Percentiles rank a stretch among this genome's conserved stretches.
These are phyloP conservation scores for Synchiropus splendidus DNA, from an alignment of 2,113 vertebrate species.

Conservation along the genomic window DNA sequence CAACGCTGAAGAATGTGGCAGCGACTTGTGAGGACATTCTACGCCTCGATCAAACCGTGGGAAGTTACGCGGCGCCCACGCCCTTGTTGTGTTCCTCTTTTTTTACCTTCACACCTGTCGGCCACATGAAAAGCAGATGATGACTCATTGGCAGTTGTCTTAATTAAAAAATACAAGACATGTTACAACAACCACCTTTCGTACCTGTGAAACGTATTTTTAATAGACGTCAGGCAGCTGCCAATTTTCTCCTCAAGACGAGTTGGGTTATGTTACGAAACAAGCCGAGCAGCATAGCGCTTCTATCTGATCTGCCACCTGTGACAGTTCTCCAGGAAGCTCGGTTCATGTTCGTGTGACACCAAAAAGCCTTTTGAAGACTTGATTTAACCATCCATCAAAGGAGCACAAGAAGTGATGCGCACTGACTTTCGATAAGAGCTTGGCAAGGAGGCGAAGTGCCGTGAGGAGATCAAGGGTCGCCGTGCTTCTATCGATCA, in stretches of 20 bases:
- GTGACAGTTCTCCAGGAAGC: slow-evolving; percentile 43
- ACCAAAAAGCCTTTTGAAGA: slow-evolving; percentile 45
- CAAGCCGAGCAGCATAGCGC: slow-evolving; percentile 45
- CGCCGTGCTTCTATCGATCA: slow-evolving; percentile 33
- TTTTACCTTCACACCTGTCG: slow-evolving; percentile 47
- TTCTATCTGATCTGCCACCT: slow-evolving; percentile 47
- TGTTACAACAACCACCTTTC: slow-evolving; percentile 47
- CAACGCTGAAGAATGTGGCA: slow-evolving; percentile 32
- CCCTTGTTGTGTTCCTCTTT: slow-evolving; percentile 23
- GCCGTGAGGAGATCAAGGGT: slow-evolving; percentile 47
- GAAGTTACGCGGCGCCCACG: slow-evolving; percentile 33
- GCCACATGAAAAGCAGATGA: slow-evolving; percentile 41
- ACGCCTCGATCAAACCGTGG: slow-evolving; percentile 31
- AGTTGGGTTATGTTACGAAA: slow-evolving; percentile 51
- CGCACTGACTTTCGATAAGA: slow-evolving; percentile 43
- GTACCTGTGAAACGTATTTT: slow-evolving; percentile 41
- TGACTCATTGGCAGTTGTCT: slow-evolving; percentile 51
- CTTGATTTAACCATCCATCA: slow-evolving; percentile 45
- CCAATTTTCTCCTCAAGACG: slow-evolving; percentile 38
- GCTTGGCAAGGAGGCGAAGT: too few species aligned
- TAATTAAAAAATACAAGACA: slow-evolving; percentile 62
- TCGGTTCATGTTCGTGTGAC: slow-evolving; percentile 58
- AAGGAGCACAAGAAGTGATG: slow-evolving; percentile 12
- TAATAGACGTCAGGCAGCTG: slow-evolving; percentile 42
- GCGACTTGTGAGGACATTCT: slow-evolving; percentile 30